Percentiles rank a stretch among this genome's conserved stretches.
phyloP scores from a whole-genome alignment of 1,140 invertebrate species.

The Adoxophyes honmai region DNA sequence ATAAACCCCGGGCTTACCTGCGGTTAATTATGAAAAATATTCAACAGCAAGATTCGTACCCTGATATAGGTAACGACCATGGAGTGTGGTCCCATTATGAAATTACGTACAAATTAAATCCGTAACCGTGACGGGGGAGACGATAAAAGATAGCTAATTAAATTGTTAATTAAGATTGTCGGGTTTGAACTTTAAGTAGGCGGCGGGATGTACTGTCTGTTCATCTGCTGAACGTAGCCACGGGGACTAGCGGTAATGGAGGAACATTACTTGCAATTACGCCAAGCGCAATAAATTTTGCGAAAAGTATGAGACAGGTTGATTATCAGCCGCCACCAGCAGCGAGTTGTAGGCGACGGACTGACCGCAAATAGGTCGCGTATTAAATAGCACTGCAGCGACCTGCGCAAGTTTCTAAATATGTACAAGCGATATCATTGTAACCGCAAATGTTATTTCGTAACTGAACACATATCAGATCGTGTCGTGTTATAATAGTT shows the following conservation, averaged over 20 bases:
- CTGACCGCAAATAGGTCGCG: conserved; percentile 71
- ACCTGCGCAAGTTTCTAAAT: conserved; percentile 69
- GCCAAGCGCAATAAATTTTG: background rate
- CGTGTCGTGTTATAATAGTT: conserved; percentile 5
- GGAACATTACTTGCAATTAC: too few species aligned
- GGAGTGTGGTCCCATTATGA: conserved; percentile 19
- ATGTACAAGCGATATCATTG: conserved; percentile 64
- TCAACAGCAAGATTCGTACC: too few species aligned
- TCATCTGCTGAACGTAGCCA: conserved; percentile 3
- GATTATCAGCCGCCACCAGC: conserved; percentile 31
- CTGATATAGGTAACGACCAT: conserved; percentile 5
- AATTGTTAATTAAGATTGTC: conserved; percentile 38
- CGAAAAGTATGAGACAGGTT: conserved; percentile 32
- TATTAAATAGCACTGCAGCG: conserved; percentile 66
- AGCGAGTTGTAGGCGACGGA: conserved; percentile 36
- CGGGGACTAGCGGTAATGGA: background rate
- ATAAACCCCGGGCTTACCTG: too few species aligned
- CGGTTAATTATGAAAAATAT: too few species aligned
- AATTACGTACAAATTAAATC: conserved; percentile 38
- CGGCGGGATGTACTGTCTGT: too few species aligned
- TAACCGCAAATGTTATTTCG: conserved; percentile 63
- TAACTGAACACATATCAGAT: conserved; percentile 22
- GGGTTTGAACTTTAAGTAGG: conserved; percentile 18
- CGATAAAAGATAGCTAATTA: conserved; percentile 47
- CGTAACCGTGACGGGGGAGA: conserved; percentile 37